Evolutionary conservation across 2,797 vertebrate species (phyloP), one percentile per base, ranked within the genome.

Genomic region (Serranus cabrilla): DNA sequence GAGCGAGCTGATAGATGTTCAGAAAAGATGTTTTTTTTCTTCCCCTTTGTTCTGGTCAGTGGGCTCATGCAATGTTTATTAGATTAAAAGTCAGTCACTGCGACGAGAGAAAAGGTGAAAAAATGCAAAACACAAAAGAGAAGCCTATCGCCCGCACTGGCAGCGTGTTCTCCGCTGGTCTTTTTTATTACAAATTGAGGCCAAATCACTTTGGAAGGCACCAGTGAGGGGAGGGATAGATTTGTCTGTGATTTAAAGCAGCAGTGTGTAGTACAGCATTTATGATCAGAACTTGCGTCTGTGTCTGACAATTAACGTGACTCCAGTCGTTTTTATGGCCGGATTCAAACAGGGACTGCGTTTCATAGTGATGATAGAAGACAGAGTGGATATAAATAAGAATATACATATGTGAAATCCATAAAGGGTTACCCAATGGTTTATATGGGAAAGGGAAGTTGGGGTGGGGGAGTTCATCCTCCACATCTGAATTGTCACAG

Each of bases 21-120:
- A 88, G 76, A 89, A 89, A 34, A 89, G 78, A 92, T 92, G 83
- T 78, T 82, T 87, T 86, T 56, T 72, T 57, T 40, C 60, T 80
- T 79, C 68, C 73, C 71, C 86, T 93, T 94, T 94, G 93, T 93
- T 94, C 92, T 94, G 91, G 93, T 94, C 90, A 89, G 76, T 90
- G 79, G 88, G 80, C 90, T 88, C 88, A 84, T 91, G 91, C 91
- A 86, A 92, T 92, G 91, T 95, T 93, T 94, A 92, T 93, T 91
- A 92, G 92, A 95, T 94, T 93, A 91, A 94, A 95, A 93, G 89
- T 89, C 90, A 94, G 82, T 91, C 89, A 92, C 89, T 90, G 92
- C 84, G 83, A 92, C 89, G 81, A 83, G 76, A 77, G 80, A 88
- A 93, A 90, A 89, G 81, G 88, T 84, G 80, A 80, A 73, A 78